Conservation (phyloP, 2,797 vertebrate species). For the Liasis olivaceus region DNA sequence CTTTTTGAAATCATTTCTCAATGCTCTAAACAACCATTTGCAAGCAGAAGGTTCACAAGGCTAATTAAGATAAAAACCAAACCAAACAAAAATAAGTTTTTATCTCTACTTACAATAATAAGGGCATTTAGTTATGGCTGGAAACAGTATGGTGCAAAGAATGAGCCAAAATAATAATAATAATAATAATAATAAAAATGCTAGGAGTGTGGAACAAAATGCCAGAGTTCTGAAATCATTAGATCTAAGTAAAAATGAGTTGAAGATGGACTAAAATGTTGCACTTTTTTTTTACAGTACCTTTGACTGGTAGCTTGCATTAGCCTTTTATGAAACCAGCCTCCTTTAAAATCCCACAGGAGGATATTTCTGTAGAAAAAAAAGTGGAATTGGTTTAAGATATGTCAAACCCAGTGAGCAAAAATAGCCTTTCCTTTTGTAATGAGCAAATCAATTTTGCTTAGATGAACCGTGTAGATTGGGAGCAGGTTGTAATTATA, state of each 20-base stretch:
- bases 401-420: background rate
- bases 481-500: conserved; percentile 4
- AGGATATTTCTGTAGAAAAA: background rate
- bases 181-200: no score
- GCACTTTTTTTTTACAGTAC: background rate
- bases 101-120: background rate
- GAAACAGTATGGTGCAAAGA: background rate
- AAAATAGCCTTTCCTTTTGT: conserved; percentile 20
- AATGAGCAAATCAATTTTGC: conserved; percentile 10
- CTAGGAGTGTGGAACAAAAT: background rate
- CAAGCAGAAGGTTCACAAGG: background rate
- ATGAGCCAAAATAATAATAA: background rate
- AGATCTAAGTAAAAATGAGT: background rate
- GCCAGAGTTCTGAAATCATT: background rate
- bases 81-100: background rate
- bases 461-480: background rate
- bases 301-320: background rate
- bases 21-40: background rate
- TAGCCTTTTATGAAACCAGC: background rate
- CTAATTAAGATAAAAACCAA: background rate
- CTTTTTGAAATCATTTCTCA: background rate
- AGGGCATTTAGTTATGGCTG: background rate
- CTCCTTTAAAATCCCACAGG: background rate
- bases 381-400: background rate
- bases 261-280: background rate